Percentiles rank a stretch among this genome's conserved stretches.
Evolutionary conservation across 2,888 invertebrate species (phyloP).

Genomic region (Nomada fabriciana): DNA sequence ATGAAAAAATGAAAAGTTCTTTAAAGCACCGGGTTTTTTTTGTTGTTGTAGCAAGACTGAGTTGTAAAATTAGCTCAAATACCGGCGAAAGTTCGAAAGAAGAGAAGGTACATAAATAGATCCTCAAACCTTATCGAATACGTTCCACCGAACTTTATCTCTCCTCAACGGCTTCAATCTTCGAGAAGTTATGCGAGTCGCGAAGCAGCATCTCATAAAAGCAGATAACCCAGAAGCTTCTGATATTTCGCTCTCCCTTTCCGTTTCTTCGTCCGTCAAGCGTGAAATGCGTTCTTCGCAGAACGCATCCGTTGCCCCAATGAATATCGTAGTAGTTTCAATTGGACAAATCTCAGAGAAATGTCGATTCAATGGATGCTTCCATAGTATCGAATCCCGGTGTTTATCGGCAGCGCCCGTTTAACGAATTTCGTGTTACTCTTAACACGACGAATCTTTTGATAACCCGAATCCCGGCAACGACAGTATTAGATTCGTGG

Average conservation of each 20-base stretch:
- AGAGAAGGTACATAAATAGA: neutral
- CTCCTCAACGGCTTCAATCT: neutral
- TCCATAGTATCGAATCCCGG: no score
- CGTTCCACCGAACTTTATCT: constrained; percentile 15
- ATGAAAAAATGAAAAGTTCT: no score
- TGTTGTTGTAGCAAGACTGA: neutral
- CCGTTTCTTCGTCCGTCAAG: neutral
- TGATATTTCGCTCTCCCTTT: constrained; percentile 6
- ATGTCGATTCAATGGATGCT: no score
- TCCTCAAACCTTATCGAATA: neutral
- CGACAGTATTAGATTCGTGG: no score
- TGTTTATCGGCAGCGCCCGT: no score
- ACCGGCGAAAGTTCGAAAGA: neutral
- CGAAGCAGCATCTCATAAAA: constrained; percentile 5
- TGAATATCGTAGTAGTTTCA: neutral
- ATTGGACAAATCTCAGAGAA: neutral
- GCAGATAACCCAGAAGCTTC: neutral
- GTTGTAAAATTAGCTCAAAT: neutral
- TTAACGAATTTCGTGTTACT: no score
- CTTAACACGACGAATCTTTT: no score
- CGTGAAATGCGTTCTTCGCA: neutral
- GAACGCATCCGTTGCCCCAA: neutral
- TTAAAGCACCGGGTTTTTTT: neutral
- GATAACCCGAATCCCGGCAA: no score
- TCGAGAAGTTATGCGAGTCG: constrained; percentile 1